phyloP scores from a whole-genome alignment of 2,113 vertebrate genomes.

The Todiramphus saurophagus region DNA sequence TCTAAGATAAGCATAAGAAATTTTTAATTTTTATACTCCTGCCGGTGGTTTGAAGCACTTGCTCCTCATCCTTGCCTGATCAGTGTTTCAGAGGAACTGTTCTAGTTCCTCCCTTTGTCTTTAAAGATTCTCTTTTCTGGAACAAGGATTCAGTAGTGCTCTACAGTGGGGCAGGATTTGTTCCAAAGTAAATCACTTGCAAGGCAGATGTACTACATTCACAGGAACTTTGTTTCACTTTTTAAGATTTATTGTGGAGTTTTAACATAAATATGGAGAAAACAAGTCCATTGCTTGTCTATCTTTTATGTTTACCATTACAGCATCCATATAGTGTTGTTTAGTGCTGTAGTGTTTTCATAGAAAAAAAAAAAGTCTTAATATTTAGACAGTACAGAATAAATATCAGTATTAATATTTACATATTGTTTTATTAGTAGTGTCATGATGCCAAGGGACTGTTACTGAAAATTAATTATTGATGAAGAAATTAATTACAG shows the following conservation, averaged over 20 bases:
- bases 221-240: neutral
- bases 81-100: neutral
- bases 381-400: neutral
- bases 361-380: neutral
- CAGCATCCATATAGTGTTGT: neutral
- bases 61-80: neutral
- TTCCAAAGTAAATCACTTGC: neutral
- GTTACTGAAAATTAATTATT: conserved; percentile 49
- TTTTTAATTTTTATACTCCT: neutral
- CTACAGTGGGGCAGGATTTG: neutral
- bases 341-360: neutral
- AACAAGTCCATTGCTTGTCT: neutral
- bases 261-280: neutral
- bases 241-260: neutral
- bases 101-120: neutral
- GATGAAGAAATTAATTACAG: conserved; percentile 44
- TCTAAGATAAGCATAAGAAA: neutral
- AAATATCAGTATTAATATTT: neutral
- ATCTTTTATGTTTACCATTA: neutral
- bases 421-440: neutral
- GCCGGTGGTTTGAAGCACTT: neutral
- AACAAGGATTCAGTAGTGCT: neutral
- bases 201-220: neutral
- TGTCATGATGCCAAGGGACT: conserved; percentile 24
- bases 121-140: neutral